Evolutionary conservation across 2,797 vertebrate genomes (phyloP), one percentile per base, ranked within the genome.

Genomic region (Myotis findleyi): DNA sequence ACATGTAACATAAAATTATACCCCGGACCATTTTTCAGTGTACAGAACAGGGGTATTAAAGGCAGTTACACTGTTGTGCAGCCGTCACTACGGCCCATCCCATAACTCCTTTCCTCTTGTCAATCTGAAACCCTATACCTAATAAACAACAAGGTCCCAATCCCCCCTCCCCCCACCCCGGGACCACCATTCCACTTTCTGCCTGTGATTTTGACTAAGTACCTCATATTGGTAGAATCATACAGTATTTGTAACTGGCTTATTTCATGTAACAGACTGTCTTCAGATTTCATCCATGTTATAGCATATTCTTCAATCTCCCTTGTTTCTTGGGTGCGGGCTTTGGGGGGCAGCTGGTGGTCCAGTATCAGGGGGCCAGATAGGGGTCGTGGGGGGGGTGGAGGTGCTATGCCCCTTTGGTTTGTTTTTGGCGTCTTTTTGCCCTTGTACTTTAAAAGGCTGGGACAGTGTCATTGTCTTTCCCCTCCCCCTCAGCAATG

Each of bases 341-440:
- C 0, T 30, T n/a, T 27, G 51, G 9, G 51, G 17, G 25, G 23
- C 81, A 80, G 49, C 53, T 62, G 82, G 55, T 81, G 38, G 47
- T 91, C 76, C 30, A 94, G 25, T 72, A 36, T 75, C 89, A 36
- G 38, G 76, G 75, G 51, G 94, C 86, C 53, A 69, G 90, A 11
- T 23, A 21, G 55, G 21, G 4, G 55, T 10, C 51, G 69, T 72
- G 51, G 53, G 38, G 41, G 20, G 5, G 16, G 53, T 59, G 69
- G 57, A 49, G 84, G 13, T 51, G 57, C 55, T 62, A 27, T n/a
- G 77, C 17, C 44, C 84, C 69, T 95, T 83, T 96, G 96, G 89
- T 57, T 95, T 95, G 44, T 72, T 91, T 94, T 87, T 85, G 71
- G 73, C 25, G 30, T 44, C 9, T 49, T n/a, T 75, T 33, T 83